Evolutionary conservation across 2,888 invertebrate species (phyloP).

Genomic region (Plagiodera versicolora): DNA sequence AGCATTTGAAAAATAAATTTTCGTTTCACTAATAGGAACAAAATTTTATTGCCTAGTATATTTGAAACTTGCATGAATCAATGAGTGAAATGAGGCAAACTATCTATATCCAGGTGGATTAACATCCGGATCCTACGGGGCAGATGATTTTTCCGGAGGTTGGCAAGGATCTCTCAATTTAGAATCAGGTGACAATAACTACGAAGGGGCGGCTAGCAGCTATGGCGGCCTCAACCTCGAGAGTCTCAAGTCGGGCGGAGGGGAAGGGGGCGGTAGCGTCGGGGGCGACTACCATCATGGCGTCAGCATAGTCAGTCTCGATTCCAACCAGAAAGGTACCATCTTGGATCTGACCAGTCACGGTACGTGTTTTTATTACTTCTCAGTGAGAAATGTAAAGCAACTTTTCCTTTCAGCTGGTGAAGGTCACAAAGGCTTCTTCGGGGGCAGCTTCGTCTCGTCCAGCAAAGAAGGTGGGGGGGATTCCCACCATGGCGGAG

Average conservation of each 20-base stretch:
- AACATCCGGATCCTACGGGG: constrained; percentile 16
- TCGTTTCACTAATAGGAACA: too few relatives aligned
- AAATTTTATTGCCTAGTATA: too few relatives aligned
- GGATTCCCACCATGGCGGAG: constrained; percentile 33
- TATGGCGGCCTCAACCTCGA: constrained; percentile 27
- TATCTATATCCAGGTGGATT: too few relatives aligned
- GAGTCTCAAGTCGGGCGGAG: constrained; percentile 24
- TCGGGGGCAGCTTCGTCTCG: constrained; percentile 42
- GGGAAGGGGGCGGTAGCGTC: constrained; percentile 28
- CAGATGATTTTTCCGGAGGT: constrained; percentile 24
- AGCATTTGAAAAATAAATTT: too few relatives aligned
- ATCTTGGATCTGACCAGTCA: constrained; percentile 40
- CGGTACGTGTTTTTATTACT: constrained; percentile 21
- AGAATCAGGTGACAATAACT: constrained; percentile 22
- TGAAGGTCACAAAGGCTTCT: constrained; percentile 35
- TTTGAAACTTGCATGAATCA: too few relatives aligned
- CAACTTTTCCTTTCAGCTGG: constrained; percentile 33
- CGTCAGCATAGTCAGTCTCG: constrained; percentile 39
- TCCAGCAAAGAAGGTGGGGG: constrained; percentile 40
- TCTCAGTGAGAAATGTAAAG: too few relatives aligned
- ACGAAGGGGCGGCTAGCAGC: constrained; percentile 30
- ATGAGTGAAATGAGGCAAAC: too few relatives aligned
- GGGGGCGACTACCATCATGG: constrained; percentile 43
- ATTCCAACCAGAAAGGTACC: constrained; percentile 33
- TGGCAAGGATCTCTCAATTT: constrained; percentile 19